A percentile compares a stretch with the other conserved stretches of the same genome.
Evolutionary conservation across 2,113 vertebrate species (phyloP).

Genomic region (Eira barbara): DNA sequence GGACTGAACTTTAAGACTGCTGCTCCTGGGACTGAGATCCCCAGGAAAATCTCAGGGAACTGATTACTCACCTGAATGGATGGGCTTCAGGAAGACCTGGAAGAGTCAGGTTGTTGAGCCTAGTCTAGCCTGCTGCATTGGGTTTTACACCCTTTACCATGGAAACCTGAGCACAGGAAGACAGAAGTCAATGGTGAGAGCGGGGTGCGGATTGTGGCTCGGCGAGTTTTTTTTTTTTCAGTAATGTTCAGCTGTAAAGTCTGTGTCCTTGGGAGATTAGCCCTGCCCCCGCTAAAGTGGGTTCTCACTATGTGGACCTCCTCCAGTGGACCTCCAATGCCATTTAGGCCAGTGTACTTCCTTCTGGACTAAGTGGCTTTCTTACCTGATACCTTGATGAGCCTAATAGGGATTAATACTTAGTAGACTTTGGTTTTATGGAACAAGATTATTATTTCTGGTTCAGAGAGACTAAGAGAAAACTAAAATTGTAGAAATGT

Average conservation of each 20-base stretch:
- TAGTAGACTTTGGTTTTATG: neutral
- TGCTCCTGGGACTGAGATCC: neutral
- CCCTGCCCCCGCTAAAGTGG: neutral
- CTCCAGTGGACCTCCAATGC: neutral
- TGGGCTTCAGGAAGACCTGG: neutral
- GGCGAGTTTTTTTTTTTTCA: neutral
- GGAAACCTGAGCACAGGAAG: neutral
- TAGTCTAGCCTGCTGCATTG: neutral
- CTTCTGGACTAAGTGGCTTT: neutral
- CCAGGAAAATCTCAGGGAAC: neutral
- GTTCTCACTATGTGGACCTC: neutral
- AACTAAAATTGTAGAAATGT: neutral
- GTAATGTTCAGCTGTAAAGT: neutral
- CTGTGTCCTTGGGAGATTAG: neutral
- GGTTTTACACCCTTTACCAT: neutral
- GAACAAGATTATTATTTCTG: neutral
- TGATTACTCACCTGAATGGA: neutral
- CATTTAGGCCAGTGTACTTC: neutral
- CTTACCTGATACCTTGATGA: neutral
- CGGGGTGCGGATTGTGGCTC: neutral
- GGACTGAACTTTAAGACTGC: neutral
- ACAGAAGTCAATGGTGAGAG: neutral
- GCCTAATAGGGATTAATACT: neutral
- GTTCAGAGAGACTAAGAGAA: neutral
- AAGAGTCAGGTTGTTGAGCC: neutral